These are phyloP conservation scores for Amniataba percoides DNA, from an alignment of 2,797 vertebrate species.

Conservation along the genomic window DNA sequence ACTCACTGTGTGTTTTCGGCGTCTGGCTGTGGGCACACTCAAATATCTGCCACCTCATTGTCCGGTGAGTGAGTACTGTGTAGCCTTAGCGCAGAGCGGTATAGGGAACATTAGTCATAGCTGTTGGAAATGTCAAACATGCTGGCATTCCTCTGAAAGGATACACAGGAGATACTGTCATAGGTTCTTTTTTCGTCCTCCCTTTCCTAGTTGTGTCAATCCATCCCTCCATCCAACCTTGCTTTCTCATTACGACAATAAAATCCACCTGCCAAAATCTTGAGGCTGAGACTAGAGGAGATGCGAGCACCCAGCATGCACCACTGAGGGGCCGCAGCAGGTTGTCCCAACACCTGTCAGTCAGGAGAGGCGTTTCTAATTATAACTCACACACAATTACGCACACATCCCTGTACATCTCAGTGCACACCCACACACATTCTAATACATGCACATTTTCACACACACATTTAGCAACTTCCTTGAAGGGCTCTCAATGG, in stretches of 20 bases:
- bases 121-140: conserved; percentile 65
- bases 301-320: conserved; percentile 50
- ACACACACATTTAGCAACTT: conserved; percentile 28
- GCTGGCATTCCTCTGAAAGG: conserved; percentile 37
- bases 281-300: conserved; percentile 16
- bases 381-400: conserved; percentile 46
- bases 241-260: conserved; percentile 5
- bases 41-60: conserved; percentile 59
- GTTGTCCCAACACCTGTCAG: conserved; percentile 64
- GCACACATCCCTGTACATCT: conserved; percentile 21
- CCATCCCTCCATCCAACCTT: not conserved
- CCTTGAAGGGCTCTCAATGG: conserved; percentile 61
- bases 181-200: conserved; percentile 38
- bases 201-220: conserved; percentile 19
- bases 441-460: conserved; percentile 11
- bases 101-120: conserved; percentile 66
- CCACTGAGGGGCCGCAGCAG: conserved; percentile 54
- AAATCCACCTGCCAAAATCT: conserved; percentile 41
- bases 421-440: conserved; percentile 25
- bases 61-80: conserved; percentile 37
- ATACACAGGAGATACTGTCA: conserved; percentile 50
- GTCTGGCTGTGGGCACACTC: conserved; percentile 46
- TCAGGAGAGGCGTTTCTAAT: conserved; percentile 60
- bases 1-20: conserved; percentile 55
- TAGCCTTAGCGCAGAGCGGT: conserved; percentile 21